These are phyloP conservation scores for Chionis minor DNA, from an alignment of 2,113 vertebrate genomes.

Conservation along the genomic window DNA sequence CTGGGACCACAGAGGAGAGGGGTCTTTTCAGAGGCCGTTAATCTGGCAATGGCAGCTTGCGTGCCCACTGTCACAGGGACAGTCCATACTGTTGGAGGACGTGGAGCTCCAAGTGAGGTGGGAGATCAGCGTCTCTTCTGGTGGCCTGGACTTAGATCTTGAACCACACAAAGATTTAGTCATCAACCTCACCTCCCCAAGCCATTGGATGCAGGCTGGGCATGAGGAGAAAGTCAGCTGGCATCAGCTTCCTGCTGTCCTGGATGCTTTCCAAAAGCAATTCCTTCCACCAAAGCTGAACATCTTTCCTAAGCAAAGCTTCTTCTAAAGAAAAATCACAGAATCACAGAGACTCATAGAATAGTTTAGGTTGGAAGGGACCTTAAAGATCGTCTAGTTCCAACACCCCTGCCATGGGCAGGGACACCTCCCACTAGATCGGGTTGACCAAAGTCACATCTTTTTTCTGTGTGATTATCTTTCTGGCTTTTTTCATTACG, in stretches of 20 bases:
- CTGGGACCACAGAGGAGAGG: fast-evolving
- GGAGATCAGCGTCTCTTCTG: not conserved
- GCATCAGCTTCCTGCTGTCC: not conserved
- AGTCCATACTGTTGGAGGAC: fast-evolving
- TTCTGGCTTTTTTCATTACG: no score
- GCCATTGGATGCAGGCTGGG: not conserved
- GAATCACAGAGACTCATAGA: no score
- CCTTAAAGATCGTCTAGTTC: no score
- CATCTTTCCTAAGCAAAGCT: not conserved
- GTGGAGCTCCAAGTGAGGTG: not conserved
- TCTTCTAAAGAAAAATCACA: not conserved
- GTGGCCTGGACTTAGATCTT: not conserved
- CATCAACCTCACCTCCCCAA: not conserved
- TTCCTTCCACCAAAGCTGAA: not conserved
- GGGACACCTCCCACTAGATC: no score
- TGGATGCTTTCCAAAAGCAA: not conserved
- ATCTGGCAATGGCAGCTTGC: not conserved
- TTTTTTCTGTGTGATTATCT: no score
- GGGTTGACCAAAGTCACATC: no score
- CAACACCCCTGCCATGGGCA: no score
- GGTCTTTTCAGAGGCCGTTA: fast-evolving
- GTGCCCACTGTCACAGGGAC: no score
- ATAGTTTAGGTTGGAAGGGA: no score
- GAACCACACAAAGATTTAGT: not conserved
- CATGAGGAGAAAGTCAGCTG: fast-evolving